A percentile compares a stretch with the other conserved stretches of the same genome.
Evolutionary conservation across 2,113 vertebrate genomes (phyloP).

Genomic region (Onychostruthus taczanowskii): DNA sequence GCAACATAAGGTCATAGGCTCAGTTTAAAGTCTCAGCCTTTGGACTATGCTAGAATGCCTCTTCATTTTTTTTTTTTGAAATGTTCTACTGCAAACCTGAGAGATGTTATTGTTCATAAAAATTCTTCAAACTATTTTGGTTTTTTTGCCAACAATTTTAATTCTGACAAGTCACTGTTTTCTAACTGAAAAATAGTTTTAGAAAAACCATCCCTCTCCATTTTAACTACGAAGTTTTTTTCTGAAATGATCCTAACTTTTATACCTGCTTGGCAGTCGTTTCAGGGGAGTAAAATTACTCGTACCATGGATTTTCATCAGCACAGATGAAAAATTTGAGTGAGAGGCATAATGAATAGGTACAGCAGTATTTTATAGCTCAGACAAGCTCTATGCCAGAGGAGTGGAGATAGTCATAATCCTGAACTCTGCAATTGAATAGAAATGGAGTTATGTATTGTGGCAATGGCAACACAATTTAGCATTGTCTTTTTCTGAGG

Average conservation of each 20-base stretch:
- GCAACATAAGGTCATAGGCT: background rate
- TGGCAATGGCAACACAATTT: background rate
- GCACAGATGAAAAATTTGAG: background rate
- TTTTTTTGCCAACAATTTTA: background rate
- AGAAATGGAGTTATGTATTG: background rate
- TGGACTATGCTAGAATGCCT: background rate
- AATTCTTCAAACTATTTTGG: background rate
- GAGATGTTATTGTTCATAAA: background rate
- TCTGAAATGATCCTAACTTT: background rate
- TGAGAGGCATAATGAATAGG: background rate
- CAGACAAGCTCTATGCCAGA: background rate
- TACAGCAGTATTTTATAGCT: background rate
- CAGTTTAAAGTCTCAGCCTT: background rate
- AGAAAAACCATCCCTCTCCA: background rate
- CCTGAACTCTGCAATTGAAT: background rate
- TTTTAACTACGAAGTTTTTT: background rate
- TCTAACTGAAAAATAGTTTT: background rate
- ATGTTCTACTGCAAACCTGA: background rate
- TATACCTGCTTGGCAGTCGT: background rate
- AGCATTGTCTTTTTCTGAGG: background rate
- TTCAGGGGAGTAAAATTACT: background rate
- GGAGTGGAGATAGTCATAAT: background rate
- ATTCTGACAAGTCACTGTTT: background rate
- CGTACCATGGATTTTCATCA: accelerated
- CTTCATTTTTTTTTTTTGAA: background rate